phyloP scores from a whole-genome alignment of 2,113 vertebrate species.

The Aix galericulata region DNA sequence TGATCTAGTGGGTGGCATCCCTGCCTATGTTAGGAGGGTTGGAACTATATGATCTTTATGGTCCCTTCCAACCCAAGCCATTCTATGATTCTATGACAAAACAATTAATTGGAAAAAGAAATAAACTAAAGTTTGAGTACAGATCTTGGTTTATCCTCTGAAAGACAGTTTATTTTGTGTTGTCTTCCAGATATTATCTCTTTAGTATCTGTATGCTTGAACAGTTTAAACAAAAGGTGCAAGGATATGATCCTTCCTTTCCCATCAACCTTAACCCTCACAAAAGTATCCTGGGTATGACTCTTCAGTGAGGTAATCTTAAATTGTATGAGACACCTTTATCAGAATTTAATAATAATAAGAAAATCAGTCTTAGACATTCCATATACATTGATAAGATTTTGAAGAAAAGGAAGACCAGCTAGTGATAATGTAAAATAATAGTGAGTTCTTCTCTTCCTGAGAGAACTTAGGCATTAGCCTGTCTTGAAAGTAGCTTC shows the following conservation, averaged over 20 bases:
- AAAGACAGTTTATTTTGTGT: neutral
- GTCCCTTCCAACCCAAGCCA: too few relatives aligned
- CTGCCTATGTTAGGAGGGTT: too few relatives aligned
- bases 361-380: neutral
- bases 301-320: neutral
- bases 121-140: neutral
- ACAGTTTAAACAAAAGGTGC: neutral
- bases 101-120: neutral
- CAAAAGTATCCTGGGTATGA: neutral
- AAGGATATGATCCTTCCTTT: fast-evolving
- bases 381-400: neutral
- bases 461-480: neutral
- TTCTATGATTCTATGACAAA: neutral
- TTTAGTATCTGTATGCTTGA: neutral
- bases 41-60: too few relatives aligned
- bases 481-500: neutral
- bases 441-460: fast-evolving
- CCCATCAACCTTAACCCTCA: neutral
- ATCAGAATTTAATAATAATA: neutral
- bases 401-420: neutral
- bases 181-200: fast-evolving
- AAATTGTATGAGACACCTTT: neutral
- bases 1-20: too few relatives aligned
- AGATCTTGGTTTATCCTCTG: neutral
- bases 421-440: neutral